A percentile compares a stretch with the other conserved stretches of the same genome.
phyloP scores from a whole-genome alignment of 2,888 invertebrate genomes.

The Prenolepis imparis region DNA sequence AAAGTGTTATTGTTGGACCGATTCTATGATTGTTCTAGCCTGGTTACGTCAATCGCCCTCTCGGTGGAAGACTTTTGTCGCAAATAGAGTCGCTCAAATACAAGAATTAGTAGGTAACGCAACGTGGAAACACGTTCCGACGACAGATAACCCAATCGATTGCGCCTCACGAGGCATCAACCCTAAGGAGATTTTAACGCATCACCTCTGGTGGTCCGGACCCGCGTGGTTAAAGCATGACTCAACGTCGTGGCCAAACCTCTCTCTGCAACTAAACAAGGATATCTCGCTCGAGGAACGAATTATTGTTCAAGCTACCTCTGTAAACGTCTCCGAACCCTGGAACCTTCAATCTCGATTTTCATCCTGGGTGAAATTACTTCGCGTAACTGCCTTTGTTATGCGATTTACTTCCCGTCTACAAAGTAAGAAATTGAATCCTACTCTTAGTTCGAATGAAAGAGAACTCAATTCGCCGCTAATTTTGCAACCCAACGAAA shows the following conservation, averaged over 20 bases:
- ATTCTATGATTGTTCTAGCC: background rate
- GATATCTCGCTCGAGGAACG: background rate
- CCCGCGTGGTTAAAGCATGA: background rate
- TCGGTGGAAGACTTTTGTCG: conserved; percentile 6
- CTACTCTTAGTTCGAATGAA: no score
- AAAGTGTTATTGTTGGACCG: background rate
- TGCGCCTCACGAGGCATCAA: background rate
- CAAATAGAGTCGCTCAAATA: background rate
- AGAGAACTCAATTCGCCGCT: background rate
- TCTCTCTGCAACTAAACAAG: no score
- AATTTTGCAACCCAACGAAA: background rate
- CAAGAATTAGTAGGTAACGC: background rate
- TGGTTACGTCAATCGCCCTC: background rate
- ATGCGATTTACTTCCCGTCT: no score
- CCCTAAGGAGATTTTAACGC: background rate
- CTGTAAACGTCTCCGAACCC: no score
- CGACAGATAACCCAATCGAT: background rate
- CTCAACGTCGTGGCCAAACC: no score
- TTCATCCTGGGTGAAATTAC: background rate
- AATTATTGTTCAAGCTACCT: no score
- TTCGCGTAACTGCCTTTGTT: background rate
- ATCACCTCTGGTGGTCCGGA: background rate
- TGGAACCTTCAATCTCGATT: background rate
- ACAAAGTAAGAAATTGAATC: no score
- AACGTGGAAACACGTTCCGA: background rate